Evolutionary conservation across 1,140 invertebrate genomes (phyloP).

Genomic region (Eumaeus atala): DNA sequence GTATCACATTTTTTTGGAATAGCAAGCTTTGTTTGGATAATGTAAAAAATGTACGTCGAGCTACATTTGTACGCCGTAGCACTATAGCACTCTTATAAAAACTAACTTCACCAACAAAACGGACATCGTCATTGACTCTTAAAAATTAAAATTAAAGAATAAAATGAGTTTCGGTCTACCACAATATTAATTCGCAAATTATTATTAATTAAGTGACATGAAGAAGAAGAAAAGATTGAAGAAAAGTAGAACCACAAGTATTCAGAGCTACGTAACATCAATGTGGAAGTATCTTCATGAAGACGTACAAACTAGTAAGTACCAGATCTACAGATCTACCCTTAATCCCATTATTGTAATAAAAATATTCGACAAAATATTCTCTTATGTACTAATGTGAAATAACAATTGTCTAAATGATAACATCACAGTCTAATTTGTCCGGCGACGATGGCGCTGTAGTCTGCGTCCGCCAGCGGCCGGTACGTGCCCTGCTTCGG

Average conservation of each 20-base stretch:
- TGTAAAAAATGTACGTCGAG: no score
- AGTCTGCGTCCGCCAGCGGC: constrained; percentile 77
- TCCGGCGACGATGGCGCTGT: constrained; percentile 77
- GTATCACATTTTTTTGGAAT: no score
- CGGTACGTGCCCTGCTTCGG: constrained; percentile 76
- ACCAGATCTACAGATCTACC: constrained; percentile 6
- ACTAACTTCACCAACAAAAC: no score
- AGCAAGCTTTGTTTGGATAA: no score
- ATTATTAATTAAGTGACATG: no score
- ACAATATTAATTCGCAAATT: no score
- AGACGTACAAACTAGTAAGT: neutral
- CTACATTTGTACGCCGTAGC: no score
- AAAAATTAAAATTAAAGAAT: no score
- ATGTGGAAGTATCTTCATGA: neutral
- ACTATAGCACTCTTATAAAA: no score
- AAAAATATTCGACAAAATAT: neutral
- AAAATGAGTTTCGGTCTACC: no score
- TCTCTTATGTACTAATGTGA: neutral
- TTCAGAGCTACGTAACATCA: neutral
- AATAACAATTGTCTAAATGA: neutral
- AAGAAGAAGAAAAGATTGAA: neutral
- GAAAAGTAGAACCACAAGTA: neutral
- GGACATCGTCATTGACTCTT: no score
- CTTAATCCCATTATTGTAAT: neutral
- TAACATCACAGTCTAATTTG: constrained; percentile 76